Evolutionary conservation across 2,888 invertebrate species (phyloP).

Genomic region (Busseola fusca): DNA sequence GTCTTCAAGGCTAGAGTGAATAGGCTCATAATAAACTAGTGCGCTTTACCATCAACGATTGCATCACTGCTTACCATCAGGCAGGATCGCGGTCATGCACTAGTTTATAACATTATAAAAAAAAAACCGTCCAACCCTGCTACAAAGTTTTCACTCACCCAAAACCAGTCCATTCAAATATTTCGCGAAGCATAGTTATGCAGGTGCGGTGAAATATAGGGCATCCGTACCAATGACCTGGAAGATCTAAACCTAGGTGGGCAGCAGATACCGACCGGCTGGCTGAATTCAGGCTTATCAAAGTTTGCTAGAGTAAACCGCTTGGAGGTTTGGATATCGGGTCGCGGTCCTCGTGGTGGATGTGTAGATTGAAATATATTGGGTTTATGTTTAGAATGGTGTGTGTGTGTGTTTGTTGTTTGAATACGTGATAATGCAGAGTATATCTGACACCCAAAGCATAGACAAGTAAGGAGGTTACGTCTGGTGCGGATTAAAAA

Average conservation of each 20-base stretch:
- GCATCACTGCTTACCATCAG: too few species aligned
- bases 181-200: conserved; percentile 30
- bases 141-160: conserved; percentile 18
- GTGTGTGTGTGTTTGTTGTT: conserved; percentile 1
- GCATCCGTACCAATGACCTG: conserved; percentile 60
- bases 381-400: not conserved
- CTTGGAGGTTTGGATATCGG: conserved; percentile 21
- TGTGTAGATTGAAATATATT: conserved; percentile 1
- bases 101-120: too few species aligned
- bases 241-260: conserved; percentile 59
- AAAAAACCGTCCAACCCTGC: not conserved
- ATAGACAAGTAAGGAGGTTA: too few species aligned
- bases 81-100: too few species aligned
- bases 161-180: conserved; percentile 41
- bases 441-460: too few species aligned
- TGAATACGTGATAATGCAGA: not conserved
- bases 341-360: conserved; percentile 12
- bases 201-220: conserved; percentile 55
- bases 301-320: conserved; percentile 42
- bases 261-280: conserved; percentile 54
- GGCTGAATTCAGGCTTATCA: conserved; percentile 49
- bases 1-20: too few species aligned
- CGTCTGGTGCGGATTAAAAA: too few species aligned
- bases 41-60: too few species aligned
- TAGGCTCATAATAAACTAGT: too few species aligned